Evolutionary conservation across 2,888 invertebrate genomes (phyloP).

Genomic region (Panzeria rudis): DNA sequence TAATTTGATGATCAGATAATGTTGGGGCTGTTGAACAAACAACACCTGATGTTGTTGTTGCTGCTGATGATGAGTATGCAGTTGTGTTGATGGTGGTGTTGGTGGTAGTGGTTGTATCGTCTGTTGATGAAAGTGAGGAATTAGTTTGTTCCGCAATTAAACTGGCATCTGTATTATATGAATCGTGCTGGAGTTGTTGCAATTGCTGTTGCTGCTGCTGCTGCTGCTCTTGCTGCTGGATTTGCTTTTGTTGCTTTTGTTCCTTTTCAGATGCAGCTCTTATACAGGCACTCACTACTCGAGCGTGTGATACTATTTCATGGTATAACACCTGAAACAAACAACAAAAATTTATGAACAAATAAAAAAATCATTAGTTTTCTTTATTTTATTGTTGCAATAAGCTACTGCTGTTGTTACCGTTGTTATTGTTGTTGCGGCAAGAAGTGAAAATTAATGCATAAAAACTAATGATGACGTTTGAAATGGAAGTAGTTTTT

Average conservation of each 20-base stretch:
- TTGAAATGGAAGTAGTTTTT: slow-evolving; percentile 31
- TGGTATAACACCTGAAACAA: slow-evolving; percentile 92
- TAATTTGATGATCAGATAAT: slow-evolving; percentile 56
- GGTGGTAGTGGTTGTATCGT: slow-evolving; percentile 77
- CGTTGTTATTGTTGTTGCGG: slow-evolving; percentile 10
- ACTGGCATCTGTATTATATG: slow-evolving; percentile 75
- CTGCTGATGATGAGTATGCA: slow-evolving; percentile 73
- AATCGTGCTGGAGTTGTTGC: slow-evolving; percentile 76
- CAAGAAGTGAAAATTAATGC: slow-evolving; percentile 69
- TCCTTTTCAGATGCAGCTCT: slow-evolving; percentile 87
- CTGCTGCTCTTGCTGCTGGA: slow-evolving; percentile 68
- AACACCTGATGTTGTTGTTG: slow-evolving; percentile 74
- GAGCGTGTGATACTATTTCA: slow-evolving; percentile 96
- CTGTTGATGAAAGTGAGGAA: slow-evolving; percentile 78
- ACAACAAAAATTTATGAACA: slow-evolving; percentile 71
- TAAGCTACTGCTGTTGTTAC: slow-evolving; percentile 1
- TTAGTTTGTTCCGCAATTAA: slow-evolving; percentile 77
- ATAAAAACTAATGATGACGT: slow-evolving; percentile 56
- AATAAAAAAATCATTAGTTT: slow-evolving; percentile 60
- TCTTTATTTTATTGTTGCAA: slow-evolving; percentile 43
- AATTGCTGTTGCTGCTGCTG: slow-evolving; percentile 74
- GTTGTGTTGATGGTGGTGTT: slow-evolving; percentile 66
- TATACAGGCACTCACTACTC: slow-evolving; percentile 92
- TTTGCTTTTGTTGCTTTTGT: slow-evolving; percentile 74
- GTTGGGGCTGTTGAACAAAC: slow-evolving; percentile 66